Conservation (phyloP, 2,888 invertebrate genomes). For the Lasius fuliginosus region DNA sequence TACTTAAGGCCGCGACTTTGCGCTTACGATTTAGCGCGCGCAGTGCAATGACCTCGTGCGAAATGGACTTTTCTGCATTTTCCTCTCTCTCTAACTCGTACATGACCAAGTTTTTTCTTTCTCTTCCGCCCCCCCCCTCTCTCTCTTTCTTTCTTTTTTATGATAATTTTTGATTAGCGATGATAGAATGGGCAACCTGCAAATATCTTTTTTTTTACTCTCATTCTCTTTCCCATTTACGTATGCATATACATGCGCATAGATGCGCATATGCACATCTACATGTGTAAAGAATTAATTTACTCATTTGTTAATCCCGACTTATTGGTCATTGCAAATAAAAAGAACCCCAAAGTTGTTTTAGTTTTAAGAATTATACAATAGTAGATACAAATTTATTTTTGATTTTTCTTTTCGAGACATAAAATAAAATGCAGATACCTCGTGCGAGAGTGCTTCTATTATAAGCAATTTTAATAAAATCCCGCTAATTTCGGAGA, state of each 20-base stretch:
- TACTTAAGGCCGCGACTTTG: slow-evolving; percentile 71
- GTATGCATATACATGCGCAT: not conserved
- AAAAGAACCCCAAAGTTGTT: too few species aligned
- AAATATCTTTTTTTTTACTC: not conserved
- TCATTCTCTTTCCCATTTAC: not conserved
- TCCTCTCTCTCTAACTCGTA: slow-evolving; percentile 51
- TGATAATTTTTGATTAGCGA: not conserved
- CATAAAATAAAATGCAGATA: not conserved
- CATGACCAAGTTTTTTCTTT: slow-evolving; percentile 35
- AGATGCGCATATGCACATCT: not conserved
- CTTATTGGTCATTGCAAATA: too few species aligned
- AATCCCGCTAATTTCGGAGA: not conserved
- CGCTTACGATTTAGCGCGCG: slow-evolving; percentile 71
- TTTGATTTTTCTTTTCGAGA: slow-evolving; percentile 1
- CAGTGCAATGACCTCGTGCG: slow-evolving; percentile 77
- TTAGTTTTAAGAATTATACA: not conserved
- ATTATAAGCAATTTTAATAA: not conserved
- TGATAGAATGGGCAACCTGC: not conserved
- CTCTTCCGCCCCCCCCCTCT: slow-evolving; percentile 20
- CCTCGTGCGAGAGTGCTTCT: not conserved
- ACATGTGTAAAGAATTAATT: not conserved
- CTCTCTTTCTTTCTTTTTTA: not conserved
- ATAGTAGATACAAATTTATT: not conserved
- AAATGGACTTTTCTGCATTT: slow-evolving; percentile 66
- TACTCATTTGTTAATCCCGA: not conserved